Percentiles rank a stretch among this genome's conserved stretches.
These are phyloP conservation scores for Dolichallabes microphthalmus DNA, from an alignment of 2,113 vertebrate species.

Conservation along the genomic window DNA sequence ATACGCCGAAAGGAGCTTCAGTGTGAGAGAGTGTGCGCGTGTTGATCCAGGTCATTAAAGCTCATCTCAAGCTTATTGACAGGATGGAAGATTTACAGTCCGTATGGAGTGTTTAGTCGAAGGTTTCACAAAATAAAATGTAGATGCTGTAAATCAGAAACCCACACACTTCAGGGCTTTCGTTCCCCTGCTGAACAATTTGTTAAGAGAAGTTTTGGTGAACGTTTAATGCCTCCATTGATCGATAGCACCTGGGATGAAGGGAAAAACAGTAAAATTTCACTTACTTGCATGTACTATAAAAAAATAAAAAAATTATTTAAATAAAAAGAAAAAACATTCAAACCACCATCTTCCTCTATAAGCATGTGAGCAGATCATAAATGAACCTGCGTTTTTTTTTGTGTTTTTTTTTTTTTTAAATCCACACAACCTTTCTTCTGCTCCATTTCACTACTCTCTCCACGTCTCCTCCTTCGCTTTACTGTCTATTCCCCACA, in stretches of 20 bases:
- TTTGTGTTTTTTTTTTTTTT: too few relatives aligned
- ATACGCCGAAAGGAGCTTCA: neutral
- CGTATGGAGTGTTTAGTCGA: slow-evolving; percentile 3
- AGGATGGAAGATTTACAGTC: slow-evolving; percentile 4
- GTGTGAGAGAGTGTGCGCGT: neutral
- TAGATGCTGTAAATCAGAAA: slow-evolving; percentile 27
- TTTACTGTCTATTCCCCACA: slow-evolving; percentile 61
- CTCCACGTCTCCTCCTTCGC: slow-evolving; percentile 53
- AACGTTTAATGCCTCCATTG: neutral
- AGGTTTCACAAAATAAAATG: slow-evolving; percentile 18
- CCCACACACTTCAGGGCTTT: slow-evolving; percentile 61
- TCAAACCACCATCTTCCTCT: neutral
- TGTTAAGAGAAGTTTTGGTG: neutral
- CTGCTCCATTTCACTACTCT: slow-evolving; percentile 48
- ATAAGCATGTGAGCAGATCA: too few relatives aligned
- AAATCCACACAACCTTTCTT: neutral
- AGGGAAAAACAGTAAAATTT: neutral
- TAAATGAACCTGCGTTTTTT: neutral
- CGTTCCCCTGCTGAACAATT: neutral
- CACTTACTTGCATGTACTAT: too few relatives aligned
- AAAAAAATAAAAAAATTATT: too few relatives aligned
- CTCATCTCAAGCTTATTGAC: slow-evolving; percentile 14
- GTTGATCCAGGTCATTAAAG: slow-evolving; percentile 2
- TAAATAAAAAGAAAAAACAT: neutral
- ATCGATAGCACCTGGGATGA: neutral